Evolutionary conservation across 2,113 vertebrate species (phyloP).

Genomic region (Oryzias curvinotus): DNA sequence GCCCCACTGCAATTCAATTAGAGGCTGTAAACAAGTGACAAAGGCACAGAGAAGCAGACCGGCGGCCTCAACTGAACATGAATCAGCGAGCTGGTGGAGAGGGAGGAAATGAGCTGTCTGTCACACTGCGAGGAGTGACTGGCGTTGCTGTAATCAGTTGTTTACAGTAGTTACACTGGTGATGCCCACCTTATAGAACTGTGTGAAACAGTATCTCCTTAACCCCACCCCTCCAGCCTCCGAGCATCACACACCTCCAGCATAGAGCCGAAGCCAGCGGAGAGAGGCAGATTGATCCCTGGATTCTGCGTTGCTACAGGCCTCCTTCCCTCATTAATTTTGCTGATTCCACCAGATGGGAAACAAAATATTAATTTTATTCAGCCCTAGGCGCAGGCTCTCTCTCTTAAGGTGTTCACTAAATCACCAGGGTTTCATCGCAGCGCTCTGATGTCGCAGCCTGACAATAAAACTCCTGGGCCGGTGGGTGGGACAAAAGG

Average conservation of each 20-base stretch:
- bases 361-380: conserved; percentile 99
- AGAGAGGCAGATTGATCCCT: conserved; percentile 85
- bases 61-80: conserved; percentile 54
- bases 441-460: conserved; percentile 88
- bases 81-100: conserved; percentile 64
- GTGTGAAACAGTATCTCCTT: conserved; percentile 69
- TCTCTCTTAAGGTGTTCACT: conserved; percentile 94
- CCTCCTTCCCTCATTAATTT: conserved; percentile 97
- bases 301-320: conserved; percentile 86
- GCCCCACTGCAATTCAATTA: conserved; percentile 72
- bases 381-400: conserved; percentile 92
- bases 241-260: conserved; percentile 73
- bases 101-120: conserved; percentile 52
- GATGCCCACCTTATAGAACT: conserved; percentile 66
- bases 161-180: conserved; percentile 69
- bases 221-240: conserved; percentile 13
- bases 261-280: conserved; percentile 77
- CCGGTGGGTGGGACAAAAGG: conserved; percentile 88
- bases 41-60: conserved; percentile 59
- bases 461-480: conserved; percentile 83
- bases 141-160: conserved; percentile 70
- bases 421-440: conserved; percentile 89
- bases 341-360: conserved; percentile 98
- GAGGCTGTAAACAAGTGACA: conserved; percentile 68
- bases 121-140: conserved; percentile 59